Evolutionary conservation across 64 coral and sea anemone genomes (phyloP), one percentile per base, ranked within the genome.

Genomic region (Stylophora pistillata): DNA sequence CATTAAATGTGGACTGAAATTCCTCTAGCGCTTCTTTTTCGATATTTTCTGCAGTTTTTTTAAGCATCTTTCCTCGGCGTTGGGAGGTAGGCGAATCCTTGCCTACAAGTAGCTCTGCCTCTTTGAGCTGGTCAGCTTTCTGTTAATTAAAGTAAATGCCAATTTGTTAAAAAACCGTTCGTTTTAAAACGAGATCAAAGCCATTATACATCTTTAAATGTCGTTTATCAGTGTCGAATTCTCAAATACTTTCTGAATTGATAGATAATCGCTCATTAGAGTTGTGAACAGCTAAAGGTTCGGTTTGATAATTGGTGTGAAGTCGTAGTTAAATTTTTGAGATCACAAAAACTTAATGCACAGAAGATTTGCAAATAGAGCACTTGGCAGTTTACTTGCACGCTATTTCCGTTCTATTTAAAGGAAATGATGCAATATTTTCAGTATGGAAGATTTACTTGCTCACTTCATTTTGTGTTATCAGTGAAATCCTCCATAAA

Each of bases 1-100:
- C 80, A 32, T 84, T 84, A 21, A 84, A 84, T 14, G 80, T 84
- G 62, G 80, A 84, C 21, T 84, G 80, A 62, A 84, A 84, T 62
- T 84, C 80, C 62, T 84, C 80, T 34, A 84, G n/a, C 15, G 80
- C 80, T 69, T 84, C 80, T 70, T 84, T 84, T 33, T 84, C 80
- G 9, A 84, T 84, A 34, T 84, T 84, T 84, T 84, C 80, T 15
- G 80, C 80, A 69, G 80, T 84, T 84, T 53, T 84, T 5, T 26
- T 60, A 14, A 84, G 62, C 80, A 84, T 84, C 53, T 84, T 84
- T 16, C 80, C 80, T 34, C 80, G 62, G 13, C 80, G 80, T 20
- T 34, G 60, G 3, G 80, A 84, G 10, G 80, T 84, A 10, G 80
- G 80, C 30, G 80, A 84, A 69, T 68, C 80, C 31, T 84, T 84